Evolutionary conservation across 2,113 vertebrate genomes (phyloP).

Genomic region (Stomatorhinus ivindoensis): DNA sequence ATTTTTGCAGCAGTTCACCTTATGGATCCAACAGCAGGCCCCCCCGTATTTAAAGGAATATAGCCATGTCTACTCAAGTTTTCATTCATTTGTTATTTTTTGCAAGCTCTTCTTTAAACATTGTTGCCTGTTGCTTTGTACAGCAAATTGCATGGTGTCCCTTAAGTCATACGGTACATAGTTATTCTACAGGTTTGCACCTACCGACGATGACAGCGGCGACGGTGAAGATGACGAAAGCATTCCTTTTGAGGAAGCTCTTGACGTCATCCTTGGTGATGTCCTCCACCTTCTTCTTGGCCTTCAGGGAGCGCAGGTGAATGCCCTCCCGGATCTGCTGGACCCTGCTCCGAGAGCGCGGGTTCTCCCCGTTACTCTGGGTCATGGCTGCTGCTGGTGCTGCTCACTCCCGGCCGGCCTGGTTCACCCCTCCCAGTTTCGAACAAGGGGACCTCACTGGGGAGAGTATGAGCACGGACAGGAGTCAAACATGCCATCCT

Average conservation of each 20-base stretch:
- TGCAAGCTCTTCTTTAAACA: neutral
- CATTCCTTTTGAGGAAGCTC: slow-evolving; percentile 81
- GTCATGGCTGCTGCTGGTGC: slow-evolving; percentile 53
- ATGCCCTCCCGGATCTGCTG: slow-evolving; percentile 82
- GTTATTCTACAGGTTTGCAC: slow-evolving; percentile 39
- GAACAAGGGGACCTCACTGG: neutral
- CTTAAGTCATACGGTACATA: neutral
- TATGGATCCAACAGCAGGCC: neutral
- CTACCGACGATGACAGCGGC: slow-evolving; percentile 83
- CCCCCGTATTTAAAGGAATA: neutral
- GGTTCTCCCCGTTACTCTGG: slow-evolving; percentile 67
- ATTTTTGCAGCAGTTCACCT: neutral
- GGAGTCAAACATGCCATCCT: neutral
- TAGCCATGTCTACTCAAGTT: neutral
- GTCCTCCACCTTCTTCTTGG: slow-evolving; percentile 90
- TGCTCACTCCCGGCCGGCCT: neutral
- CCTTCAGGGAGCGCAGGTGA: slow-evolving; percentile 81
- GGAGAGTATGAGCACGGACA: neutral
- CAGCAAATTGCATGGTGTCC: neutral
- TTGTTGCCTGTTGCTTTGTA: neutral
- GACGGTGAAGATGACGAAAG: slow-evolving; percentile 88
- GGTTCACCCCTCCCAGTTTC: slow-evolving; percentile 14
- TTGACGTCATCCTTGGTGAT: slow-evolving; percentile 87
- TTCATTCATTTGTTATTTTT: neutral
- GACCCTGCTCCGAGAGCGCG: slow-evolving; percentile 66